Percentiles rank a stretch among this genome's conserved stretches.
Evolutionary conservation across 2,888 invertebrate genomes (phyloP).

Genomic region (Diarsia rubi): DNA sequence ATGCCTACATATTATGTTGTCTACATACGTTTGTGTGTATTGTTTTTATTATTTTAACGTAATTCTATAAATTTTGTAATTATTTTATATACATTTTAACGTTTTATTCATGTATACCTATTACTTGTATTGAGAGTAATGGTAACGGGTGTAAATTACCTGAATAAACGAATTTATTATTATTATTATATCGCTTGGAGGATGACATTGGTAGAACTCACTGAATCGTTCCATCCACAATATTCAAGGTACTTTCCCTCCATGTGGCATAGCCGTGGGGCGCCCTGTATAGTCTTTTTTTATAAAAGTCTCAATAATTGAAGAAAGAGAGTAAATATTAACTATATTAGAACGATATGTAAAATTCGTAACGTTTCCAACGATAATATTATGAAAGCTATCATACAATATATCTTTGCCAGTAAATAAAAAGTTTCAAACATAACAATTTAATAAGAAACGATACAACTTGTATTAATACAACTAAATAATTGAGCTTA

Average conservation of each 20-base stretch:
- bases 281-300: no score
- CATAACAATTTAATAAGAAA: not conserved
- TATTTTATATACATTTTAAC: no score
- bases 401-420: not conserved
- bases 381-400: conserved; percentile 9
- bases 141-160: no score
- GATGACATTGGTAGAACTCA: not conserved
- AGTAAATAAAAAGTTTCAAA: conserved; percentile 1
- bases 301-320: not conserved
- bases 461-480: conserved; percentile 2
- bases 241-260: no score
- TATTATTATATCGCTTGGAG: not conserved
- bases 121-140: no score
- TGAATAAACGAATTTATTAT: no score
- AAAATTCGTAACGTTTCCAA: not conserved
- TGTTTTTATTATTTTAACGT: no score
- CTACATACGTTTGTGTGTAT: no score
- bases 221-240: no score
- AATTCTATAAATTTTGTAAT: no score
- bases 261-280: no score
- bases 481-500: conserved; percentile 1
- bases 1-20: not conserved
- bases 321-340: not conserved
- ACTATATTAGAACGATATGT: not conserved
- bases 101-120: no score